phyloP scores from a whole-genome alignment of 1,140 invertebrate species.

The Triops cancriformis region DNA sequence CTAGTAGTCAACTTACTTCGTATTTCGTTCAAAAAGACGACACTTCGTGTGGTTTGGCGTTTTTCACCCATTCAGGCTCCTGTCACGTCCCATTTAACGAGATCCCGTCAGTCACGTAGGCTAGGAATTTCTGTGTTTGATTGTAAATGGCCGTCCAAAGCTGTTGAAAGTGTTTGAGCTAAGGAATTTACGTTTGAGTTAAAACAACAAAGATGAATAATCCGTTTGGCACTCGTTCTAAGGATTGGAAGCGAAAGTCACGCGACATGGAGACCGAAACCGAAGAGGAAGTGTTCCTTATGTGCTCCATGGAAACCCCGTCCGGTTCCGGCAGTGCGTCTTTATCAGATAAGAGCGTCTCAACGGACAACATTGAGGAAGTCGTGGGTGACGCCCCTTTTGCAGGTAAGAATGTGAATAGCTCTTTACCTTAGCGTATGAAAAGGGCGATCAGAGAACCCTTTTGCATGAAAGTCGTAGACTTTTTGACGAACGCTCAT shows the following conservation, averaged over 20 bases:
- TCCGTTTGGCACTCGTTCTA: too few relatives aligned
- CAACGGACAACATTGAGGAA: conserved; percentile 74
- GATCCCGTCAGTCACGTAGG: too few relatives aligned
- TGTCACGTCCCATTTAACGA: too few relatives aligned
- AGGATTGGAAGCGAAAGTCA: conserved; percentile 71
- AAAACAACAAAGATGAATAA: background rate
- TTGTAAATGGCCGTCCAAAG: background rate
- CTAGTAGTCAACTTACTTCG: too few relatives aligned
- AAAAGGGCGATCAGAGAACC: background rate
- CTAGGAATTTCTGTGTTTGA: too few relatives aligned
- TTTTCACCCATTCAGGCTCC: too few relatives aligned
- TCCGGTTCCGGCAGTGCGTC: conserved; percentile 53
- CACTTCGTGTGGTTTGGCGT: too few relatives aligned
- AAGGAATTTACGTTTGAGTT: conserved; percentile 15
- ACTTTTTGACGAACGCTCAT: too few relatives aligned
- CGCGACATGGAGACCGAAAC: conserved; percentile 67
- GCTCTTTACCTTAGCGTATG: too few relatives aligned
- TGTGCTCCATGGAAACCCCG: conserved; percentile 34
- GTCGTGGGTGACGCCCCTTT: conserved; percentile 72
- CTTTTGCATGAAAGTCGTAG: too few relatives aligned
- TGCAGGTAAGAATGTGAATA: conserved; percentile 73
- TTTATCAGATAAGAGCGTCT: conserved; percentile 64
- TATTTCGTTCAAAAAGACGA: too few relatives aligned
- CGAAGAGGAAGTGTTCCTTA: conserved; percentile 53
- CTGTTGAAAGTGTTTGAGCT: background rate